Base-by-base conservation (phyloP, 2,888 invertebrate species). In the Siphlonurus alternatus region DNA sequence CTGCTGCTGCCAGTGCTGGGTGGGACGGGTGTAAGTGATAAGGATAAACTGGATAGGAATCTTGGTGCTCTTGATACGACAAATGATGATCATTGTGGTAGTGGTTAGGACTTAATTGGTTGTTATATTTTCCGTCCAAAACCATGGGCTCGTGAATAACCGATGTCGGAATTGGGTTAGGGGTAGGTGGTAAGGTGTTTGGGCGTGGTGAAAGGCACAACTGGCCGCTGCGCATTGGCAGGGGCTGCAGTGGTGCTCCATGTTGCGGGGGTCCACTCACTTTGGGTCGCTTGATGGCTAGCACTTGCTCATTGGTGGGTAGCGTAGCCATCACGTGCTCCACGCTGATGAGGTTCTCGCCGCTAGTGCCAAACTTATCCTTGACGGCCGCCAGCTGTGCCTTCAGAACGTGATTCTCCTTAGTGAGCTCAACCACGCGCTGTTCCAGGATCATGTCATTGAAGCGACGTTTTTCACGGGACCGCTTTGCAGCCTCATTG, bases 371-470 rank as follows among this genome's bases (percentile, higher is more conserved):
- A 73, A 88, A 94, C 75, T 93, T 93, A 72, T 94, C 93, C 72
- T 93, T 89, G 68, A 97, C 90, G 22, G 93, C 93, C 70, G 89
- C 88, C 65, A 98, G 80, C 73, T 97, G 96, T 2, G 93, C 91
- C 74, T 93, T 90, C 1, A 98, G 82, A 61, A 93, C 88, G 73
- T 94, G 91, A 76, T 97, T 98, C 75, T 97, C 97, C 76, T 93
- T 92, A 68, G 93, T 93, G 64, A 99, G 79, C 75, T 96, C 94
- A 64, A 93, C 86, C 25, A 98, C 94, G 61, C 94, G 83, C 70
- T 93, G 91, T 73, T 97, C 97, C 66, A 98, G 80, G 1, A 94
- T 93, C 92, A 96, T 92, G 76, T 97, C 96, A 74, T 97, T 95
- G 78, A 93, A 89, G 61, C 96, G 86, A 56, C 96, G 83, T 76